phyloP scores from a whole-genome alignment of 2,888 invertebrate genomes.

The Tanypteryx hageni region DNA sequence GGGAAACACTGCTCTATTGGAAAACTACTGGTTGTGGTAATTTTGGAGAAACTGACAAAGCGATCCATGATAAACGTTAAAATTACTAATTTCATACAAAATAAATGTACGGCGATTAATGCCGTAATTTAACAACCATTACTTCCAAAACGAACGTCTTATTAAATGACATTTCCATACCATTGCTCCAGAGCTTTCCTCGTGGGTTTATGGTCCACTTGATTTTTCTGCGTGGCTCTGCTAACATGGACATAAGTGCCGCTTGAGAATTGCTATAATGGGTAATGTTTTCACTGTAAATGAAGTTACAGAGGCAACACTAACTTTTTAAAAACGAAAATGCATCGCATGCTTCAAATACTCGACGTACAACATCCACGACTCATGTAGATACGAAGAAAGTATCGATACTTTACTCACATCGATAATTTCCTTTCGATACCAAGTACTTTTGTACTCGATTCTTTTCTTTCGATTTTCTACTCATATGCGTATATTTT shows the following conservation, averaged over 20 bases:
- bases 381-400: too few species aligned
- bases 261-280: too few species aligned
- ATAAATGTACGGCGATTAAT: not conserved
- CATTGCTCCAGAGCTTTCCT: constrained; percentile 47
- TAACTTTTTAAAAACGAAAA: too few species aligned
- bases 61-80: not conserved
- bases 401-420: too few species aligned
- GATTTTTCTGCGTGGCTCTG: not conserved
- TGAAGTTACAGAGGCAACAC: too few species aligned
- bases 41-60: not conserved
- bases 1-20: not conserved
- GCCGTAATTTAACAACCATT: not conserved
- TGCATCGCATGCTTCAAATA: too few species aligned
- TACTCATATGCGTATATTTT: too few species aligned
- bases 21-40: not conserved
- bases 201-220: constrained; percentile 40
- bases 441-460: too few species aligned
- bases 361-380: too few species aligned
- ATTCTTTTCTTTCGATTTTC: too few species aligned
- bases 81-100: not conserved
- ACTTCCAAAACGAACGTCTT: not conserved
- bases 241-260: constrained; percentile 14
- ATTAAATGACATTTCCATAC: not conserved
- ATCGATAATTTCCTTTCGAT: too few species aligned
- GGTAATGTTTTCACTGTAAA: too few species aligned